Percentiles rank a stretch among this genome's conserved stretches.
phyloP scores from a whole-genome alignment of 2,888 invertebrate genomes.

The Netelia melanura region DNA sequence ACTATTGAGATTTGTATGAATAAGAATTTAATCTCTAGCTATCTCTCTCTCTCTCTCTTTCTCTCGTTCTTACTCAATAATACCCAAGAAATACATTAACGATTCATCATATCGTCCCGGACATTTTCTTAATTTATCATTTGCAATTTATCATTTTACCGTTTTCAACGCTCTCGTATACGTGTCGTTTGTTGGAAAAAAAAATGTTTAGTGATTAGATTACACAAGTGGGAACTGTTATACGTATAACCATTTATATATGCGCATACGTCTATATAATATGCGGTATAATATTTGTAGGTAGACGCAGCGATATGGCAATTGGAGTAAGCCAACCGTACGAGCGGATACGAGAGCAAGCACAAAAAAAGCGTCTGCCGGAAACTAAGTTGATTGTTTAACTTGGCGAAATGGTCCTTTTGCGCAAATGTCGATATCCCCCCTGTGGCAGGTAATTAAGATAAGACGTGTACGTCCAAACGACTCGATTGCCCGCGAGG shows the following conservation, averaged over 20 bases:
- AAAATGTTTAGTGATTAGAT: slow-evolving; percentile 47
- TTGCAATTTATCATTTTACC: slow-evolving; percentile 45
- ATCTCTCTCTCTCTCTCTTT: slow-evolving; percentile 2
- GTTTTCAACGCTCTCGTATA: slow-evolving; percentile 31
- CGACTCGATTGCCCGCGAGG: slow-evolving; percentile 48
- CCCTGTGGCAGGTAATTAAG: slow-evolving; percentile 61
- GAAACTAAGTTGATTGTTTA: slow-evolving; percentile 57
- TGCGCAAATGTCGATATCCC: slow-evolving; percentile 54
- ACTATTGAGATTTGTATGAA: slow-evolving; percentile 61
- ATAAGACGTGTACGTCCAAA: slow-evolving; percentile 46
- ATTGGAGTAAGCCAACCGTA: slow-evolving; percentile 27
- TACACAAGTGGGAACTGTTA: slow-evolving; percentile 20
- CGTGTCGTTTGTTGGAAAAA: not conserved
- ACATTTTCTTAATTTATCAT: slow-evolving; percentile 51
- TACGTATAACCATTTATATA: not conserved
- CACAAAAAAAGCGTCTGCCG: slow-evolving; percentile 44
- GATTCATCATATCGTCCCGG: slow-evolving; percentile 41
- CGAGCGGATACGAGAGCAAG: slow-evolving; percentile 14
- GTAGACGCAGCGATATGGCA: not conserved
- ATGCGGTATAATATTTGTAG: not conserved
- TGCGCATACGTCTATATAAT: not conserved
- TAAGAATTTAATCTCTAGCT: slow-evolving; percentile 50
- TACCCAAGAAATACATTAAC: slow-evolving; percentile 53
- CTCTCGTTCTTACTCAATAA: slow-evolving; percentile 37
- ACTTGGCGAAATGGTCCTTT: slow-evolving; percentile 48